Percentiles rank a stretch among this genome's conserved stretches.
phyloP scores from a whole-genome alignment of 2,888 invertebrate species.

The Steinernema carpocapsae region DNA sequence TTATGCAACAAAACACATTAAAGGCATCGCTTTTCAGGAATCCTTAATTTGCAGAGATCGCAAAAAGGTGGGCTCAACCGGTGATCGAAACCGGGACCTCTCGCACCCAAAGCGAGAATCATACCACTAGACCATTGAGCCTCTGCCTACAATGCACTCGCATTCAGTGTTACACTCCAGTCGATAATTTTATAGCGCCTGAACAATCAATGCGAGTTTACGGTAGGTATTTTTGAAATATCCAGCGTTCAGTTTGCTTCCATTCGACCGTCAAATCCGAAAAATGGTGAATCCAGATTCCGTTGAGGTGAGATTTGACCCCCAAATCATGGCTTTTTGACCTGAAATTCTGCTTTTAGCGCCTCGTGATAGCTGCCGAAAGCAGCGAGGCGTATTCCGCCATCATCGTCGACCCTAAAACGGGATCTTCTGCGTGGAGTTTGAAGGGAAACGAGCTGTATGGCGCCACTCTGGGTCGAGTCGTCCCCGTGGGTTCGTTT shows the following conservation, averaged over 20 bases:
- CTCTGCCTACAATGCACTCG: background rate
- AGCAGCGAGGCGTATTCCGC: constrained; percentile 58
- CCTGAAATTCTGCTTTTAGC: constrained; percentile 20
- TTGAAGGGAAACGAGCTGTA: constrained; percentile 62
- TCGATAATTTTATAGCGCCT: background rate
- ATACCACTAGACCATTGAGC: constrained; percentile 63
- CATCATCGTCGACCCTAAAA: constrained; percentile 56
- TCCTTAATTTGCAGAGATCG: background rate
- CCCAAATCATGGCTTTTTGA: background rate
- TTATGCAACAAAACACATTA: background rate
- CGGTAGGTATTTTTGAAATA: background rate
- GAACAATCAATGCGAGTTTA: background rate
- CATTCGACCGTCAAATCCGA: background rate
- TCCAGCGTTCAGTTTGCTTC: background rate
- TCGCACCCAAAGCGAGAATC: constrained; percentile 66
- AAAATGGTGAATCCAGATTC: constrained; percentile 11
- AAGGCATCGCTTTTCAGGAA: background rate
- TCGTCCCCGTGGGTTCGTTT: constrained; percentile 51
- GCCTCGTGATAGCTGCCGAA: constrained; percentile 34
- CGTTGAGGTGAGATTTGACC: constrained; percentile 9
- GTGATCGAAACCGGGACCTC: constrained; percentile 65
- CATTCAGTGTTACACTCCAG: no score
- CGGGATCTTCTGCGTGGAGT: constrained; percentile 58
- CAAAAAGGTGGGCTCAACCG: constrained; percentile 50
- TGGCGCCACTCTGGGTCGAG: constrained; percentile 49